Percentiles rank a stretch among this genome's conserved stretches.
Conservation (phyloP, 2,797 vertebrate species). For the Diceros bicornis region DNA sequence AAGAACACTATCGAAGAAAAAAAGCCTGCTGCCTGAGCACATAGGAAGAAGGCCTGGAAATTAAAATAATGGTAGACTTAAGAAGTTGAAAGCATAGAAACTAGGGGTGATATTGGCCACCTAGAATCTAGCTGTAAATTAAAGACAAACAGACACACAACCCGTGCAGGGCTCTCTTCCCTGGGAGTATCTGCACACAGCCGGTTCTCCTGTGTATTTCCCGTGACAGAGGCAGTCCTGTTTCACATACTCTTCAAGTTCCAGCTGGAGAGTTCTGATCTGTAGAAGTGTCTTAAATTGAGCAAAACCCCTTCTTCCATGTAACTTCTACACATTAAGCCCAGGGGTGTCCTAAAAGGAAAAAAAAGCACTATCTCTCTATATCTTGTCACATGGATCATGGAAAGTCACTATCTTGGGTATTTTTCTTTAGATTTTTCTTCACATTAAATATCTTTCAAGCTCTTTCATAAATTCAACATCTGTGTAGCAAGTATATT, state of each 20-base stretch:
- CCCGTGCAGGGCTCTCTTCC: neutral
- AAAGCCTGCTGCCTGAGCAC: neutral
- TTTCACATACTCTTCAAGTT: neutral
- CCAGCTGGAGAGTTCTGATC: neutral
- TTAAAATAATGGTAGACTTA: neutral
- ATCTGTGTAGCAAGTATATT: neutral
- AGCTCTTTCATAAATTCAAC: neutral
- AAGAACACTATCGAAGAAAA: neutral
- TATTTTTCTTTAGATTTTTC: neutral
- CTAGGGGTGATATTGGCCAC: neutral
- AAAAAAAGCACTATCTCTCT: neutral
- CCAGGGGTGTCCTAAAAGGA: neutral
- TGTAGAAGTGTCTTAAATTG: neutral
- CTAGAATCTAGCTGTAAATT: neutral
- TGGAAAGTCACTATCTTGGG: neutral
- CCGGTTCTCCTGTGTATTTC: neutral
- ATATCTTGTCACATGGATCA: neutral
- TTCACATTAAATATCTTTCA: neutral
- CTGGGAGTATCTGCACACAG: neutral
- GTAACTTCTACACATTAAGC: neutral
- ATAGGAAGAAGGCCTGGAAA: neutral
- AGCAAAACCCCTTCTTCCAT: neutral
- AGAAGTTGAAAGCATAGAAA: neutral
- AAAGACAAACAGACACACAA: neutral
- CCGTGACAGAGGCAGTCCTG: neutral